Evolutionary conservation across 2,797 vertebrate genomes (phyloP), one percentile per base, ranked within the genome.

Genomic region (Enteromius afrohamiltoni): DNA sequence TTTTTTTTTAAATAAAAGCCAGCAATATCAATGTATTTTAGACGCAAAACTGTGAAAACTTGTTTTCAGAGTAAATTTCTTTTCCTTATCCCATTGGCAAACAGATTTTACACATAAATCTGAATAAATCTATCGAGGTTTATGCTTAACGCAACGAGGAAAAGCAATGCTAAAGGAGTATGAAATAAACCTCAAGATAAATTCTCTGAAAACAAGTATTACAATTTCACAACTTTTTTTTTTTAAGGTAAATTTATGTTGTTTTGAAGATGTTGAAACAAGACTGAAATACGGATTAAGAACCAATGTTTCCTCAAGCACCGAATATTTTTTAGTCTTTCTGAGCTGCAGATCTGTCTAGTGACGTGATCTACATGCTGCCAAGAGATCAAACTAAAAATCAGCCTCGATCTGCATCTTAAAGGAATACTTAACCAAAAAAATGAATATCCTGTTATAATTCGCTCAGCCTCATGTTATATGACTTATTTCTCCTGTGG

Each of bases 271-370:
- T 51, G 70, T 8, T 58, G 21, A 58, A 75, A 55, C 21, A 3
- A 74, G 51, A 76, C 51, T 42, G 34, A 76, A 23, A 76, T 4
- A 76, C 31, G 5, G 51, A 76, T 76, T 58, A 40, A 14, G 74
- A 91, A 93, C 93, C 89, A 79, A 80, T 85, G 84, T 86, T 89
- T 90, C 84, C 60, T 64, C 74, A 83, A 81, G 76, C 87, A 67
- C 85, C 77, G 51, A 73, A 80, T 84, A 86, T 86, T 87, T 49
- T 64, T 69, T 47, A 77, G 79, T 83, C 69, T 87, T 83, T 90
- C 77, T 88, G 88, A 91, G 84, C 67, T 55, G 88, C 82, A 85
- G 87, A 86, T 91, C 90, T 89, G 79, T 67, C 74, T 70, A 49
- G 47, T 11, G 0, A 45, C 55, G 80, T 42, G 55, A 34, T 55